These are phyloP conservation scores for Callithrix jacchus DNA, from an alignment of 2,113 vertebrate genomes.

Conservation along the genomic window DNA sequence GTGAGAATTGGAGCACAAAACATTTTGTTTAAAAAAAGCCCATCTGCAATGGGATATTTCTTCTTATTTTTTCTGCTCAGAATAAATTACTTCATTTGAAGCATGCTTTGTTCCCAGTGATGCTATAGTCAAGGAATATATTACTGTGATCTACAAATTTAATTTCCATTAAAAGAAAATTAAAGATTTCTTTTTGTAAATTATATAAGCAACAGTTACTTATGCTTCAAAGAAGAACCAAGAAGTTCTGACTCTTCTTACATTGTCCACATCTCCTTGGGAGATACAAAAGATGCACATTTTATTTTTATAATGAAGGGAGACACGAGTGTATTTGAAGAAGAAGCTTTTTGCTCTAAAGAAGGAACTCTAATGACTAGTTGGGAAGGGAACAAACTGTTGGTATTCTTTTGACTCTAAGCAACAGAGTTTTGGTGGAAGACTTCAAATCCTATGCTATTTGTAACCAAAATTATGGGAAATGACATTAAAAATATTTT, in stretches of 20 bases:
- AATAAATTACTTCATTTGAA: constrained; percentile 6
- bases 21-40: not conserved
- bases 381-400: constrained; percentile 59
- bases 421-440: constrained; percentile 51
- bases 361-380: constrained; percentile 64
- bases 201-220: not conserved
- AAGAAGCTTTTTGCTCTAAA: constrained; percentile 57
- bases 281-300: not conserved
- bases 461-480: constrained; percentile 67
- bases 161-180: not conserved
- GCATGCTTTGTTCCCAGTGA: not conserved
- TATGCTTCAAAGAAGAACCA: constrained; percentile 1
- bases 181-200: not conserved
- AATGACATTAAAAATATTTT: constrained; percentile 63
- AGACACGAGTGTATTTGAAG: constrained; percentile 25
- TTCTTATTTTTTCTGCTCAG: not conserved
- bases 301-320: constrained; percentile 52
- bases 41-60: not conserved
- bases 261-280: not conserved
- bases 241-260: not conserved
- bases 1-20: not conserved
- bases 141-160: not conserved
- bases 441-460: constrained; percentile 60
- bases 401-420: constrained; percentile 67
- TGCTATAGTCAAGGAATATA: not conserved